phyloP scores from a whole-genome alignment of 2,888 invertebrate species.

The Slavum lentiscoides region DNA sequence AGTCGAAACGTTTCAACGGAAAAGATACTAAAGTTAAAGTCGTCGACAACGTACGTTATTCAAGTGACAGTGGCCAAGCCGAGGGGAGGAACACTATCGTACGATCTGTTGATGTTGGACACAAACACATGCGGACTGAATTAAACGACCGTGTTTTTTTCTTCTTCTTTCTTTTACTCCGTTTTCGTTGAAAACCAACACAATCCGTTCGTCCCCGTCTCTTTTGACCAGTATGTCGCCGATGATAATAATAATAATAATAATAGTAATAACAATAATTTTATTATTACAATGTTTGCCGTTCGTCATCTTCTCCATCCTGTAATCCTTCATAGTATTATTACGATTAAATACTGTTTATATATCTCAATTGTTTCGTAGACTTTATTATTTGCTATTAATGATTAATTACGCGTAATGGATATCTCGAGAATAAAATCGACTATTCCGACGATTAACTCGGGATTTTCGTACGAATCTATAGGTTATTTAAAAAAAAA shows the following conservation, averaged over 20 bases:
- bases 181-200: neutral
- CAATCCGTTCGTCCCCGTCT: neutral
- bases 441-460: neutral
- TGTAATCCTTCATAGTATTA: conserved; percentile 51
- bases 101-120: conserved; percentile 64
- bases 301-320: conserved; percentile 35
- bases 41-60: conserved; percentile 64
- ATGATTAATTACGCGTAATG: conserved; percentile 10
- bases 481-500: conserved; percentile 12
- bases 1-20: conserved; percentile 62
- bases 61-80: conserved; percentile 66
- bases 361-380: conserved; percentile 9
- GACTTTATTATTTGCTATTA: conserved; percentile 42
- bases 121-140: conserved; percentile 58
- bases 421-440: conserved; percentile 15
- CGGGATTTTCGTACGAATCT: too few species aligned
- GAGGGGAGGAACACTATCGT: conserved; percentile 65
- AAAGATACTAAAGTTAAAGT: conserved; percentile 62
- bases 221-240: neutral
- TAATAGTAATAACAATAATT: neutral
- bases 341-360: conserved; percentile 27
- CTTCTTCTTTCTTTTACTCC: too few species aligned
- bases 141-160: conserved; percentile 2
- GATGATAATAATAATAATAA: neutral
- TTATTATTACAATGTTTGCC: too few species aligned